Evolutionary conservation across 2,113 vertebrate species (phyloP).

Genomic region (Mustelus asterias): DNA sequence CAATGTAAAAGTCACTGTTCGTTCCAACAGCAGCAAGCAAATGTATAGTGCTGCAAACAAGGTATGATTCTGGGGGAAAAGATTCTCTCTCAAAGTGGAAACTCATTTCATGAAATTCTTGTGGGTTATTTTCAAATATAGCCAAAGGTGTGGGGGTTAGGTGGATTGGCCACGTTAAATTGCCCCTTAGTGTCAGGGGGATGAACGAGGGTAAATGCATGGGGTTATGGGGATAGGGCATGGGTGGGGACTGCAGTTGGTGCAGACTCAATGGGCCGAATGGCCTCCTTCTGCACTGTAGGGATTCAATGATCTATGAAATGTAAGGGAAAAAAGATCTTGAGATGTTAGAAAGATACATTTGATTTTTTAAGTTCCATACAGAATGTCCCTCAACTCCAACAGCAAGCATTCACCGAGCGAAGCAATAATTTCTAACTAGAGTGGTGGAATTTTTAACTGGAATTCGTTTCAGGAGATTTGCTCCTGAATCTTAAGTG

Average conservation of each 20-base stretch:
- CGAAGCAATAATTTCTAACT: background rate
- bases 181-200: too few relatives aligned
- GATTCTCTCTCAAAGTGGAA: background rate
- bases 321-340: background rate
- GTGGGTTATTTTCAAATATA: background rate
- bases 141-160: too few relatives aligned
- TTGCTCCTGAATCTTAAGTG: background rate
- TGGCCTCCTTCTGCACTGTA: too few relatives aligned
- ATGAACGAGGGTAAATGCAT: too few relatives aligned
- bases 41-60: background rate
- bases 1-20: background rate
- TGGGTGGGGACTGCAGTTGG: too few relatives aligned
- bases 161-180: too few relatives aligned
- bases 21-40: background rate
- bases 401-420: background rate
- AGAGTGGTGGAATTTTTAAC: background rate
- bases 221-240: too few relatives aligned
- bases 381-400: background rate
- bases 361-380: background rate
- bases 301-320: too few relatives aligned
- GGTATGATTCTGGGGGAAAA: background rate
- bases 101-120: background rate
- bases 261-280: too few relatives aligned
- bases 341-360: background rate
- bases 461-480: background rate